A percentile compares a stretch with the other conserved stretches of the same genome.
Conservation (phyloP, 1,140 invertebrate species). For the Bombus pyrosoma region DNA sequence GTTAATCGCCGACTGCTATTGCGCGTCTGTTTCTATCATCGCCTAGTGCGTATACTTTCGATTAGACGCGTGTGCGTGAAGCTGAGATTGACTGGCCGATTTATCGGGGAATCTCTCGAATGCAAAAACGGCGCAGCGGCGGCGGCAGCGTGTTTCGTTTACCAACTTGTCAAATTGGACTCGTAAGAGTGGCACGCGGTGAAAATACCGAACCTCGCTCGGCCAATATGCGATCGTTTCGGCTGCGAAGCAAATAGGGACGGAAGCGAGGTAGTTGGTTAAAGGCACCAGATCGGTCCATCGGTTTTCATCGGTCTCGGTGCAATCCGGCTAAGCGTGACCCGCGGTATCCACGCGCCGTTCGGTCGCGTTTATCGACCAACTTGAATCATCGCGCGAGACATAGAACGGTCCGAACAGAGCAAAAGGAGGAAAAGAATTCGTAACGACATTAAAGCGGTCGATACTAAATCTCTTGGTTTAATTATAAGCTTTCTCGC, state of each 20-base stretch:
- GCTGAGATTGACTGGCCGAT: neutral
- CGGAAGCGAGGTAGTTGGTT: no score
- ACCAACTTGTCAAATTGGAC: no score
- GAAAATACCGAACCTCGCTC: no score
- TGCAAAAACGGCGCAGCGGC: neutral
- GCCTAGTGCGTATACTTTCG: neutral
- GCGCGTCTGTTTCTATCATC: conserved; percentile 1
- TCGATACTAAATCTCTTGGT: conserved; percentile 65
- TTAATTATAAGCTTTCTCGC: conserved; percentile 66
- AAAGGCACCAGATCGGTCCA: no score
- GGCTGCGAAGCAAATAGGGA: no score
- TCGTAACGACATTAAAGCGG: conserved; percentile 64
- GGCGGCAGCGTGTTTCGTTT: no score
- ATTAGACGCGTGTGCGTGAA: neutral
- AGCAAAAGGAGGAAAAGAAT: conserved; percentile 49
- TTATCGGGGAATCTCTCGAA: neutral
- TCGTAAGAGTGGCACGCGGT: no score
- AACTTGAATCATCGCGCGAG: neutral
- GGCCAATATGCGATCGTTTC: no score
- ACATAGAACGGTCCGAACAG: conserved; percentile 19
- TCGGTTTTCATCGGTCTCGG: neutral
- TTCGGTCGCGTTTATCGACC: neutral
- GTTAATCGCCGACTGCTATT: conserved; percentile 38
- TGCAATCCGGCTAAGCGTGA: conserved; percentile 7
- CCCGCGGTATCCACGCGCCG: neutral